Base-by-base conservation (phyloP, 2,797 vertebrate genomes). In the Sorex maritimensis region DNA sequence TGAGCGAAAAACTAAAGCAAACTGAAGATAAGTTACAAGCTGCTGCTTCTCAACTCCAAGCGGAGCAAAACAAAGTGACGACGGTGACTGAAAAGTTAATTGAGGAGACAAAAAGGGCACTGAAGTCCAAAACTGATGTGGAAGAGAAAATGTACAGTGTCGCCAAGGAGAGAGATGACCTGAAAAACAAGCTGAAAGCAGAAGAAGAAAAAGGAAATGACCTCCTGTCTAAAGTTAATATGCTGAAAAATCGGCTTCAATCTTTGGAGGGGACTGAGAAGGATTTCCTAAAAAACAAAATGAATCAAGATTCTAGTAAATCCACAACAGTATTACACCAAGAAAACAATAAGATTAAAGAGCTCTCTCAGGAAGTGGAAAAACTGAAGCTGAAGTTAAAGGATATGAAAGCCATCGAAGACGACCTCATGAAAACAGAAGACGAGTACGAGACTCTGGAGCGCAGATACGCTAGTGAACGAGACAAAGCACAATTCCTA, bases 291-390 rank as follows among this genome's bases (percentile, higher is more conserved):
- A 99, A 99, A 97, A 99, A 97, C 97, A 99, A 99, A 98, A 96
- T 98, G 41, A 99, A 99, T 97, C 98, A 98, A 95, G 99, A 99
- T 67, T 97, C 98, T 88, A 97, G 97, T 92, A 99, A 98, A 96
- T 97, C 98, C 14, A 98, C 98, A 58, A 94, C 97, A 44, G 96
- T 98, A 86, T 98, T 99, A 97, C 99, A 99, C 92, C 99, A 99
- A 90, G 99, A 99, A 96, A 99, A 99, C 97, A 99, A 99, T 98
- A 99, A 99, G 97, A 98, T 99, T 49, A 99, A 99, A 97, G 99
- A 99, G 91, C 98, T 99, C 97, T 99, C 99, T 21, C 99, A 99
- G 96, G 99, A 99, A 97, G 99, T 99, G 4, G 99, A 99, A 95
- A 98, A 98, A 75, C 98, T 99, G 86, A 98, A 98, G 81, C 96